These are phyloP conservation scores for Cercopithecus diana DNA, from an alignment of 2,797 vertebrate genomes.

Conservation along the genomic window DNA sequence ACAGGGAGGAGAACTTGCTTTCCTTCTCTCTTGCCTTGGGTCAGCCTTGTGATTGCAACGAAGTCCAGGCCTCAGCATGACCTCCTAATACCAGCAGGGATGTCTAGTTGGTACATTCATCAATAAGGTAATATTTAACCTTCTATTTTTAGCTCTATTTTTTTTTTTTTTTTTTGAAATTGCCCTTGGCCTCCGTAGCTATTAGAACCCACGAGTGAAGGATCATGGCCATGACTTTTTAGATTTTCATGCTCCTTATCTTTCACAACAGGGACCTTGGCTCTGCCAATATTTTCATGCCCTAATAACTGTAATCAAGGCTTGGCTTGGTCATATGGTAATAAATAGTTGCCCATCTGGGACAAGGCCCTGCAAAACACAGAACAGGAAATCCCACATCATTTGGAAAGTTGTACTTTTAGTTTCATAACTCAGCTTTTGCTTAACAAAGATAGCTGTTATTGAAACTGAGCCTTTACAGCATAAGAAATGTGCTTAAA, in stretches of 20 bases:
- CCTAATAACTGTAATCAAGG: constrained; percentile 57
- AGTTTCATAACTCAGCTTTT: constrained; percentile 86
- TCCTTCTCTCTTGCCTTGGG: not conserved
- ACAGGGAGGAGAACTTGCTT: not conserved
- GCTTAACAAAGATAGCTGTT: constrained; percentile 80
- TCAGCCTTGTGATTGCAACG: not conserved
- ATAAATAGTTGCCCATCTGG: constrained; percentile 71
- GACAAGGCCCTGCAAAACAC: constrained; percentile 78
- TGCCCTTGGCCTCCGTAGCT: not conserved
- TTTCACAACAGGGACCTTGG: constrained; percentile 63
- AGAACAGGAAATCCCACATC: constrained; percentile 84
- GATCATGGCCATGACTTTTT: not conserved
- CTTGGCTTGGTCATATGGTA: constrained; percentile 61
- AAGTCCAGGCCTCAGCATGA: not conserved
- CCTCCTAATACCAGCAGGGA: not conserved
- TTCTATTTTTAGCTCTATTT: not conserved
- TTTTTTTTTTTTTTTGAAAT: not conserved
- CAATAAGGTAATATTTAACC: not conserved
- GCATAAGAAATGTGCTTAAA: constrained; percentile 62
- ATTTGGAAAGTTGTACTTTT: constrained; percentile 87
- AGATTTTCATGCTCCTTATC: constrained; percentile 41
- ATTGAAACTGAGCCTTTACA: constrained; percentile 76
- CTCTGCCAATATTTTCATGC: constrained; percentile 66
- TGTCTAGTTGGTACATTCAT: not conserved
- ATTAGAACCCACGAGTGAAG: not conserved